phyloP scores from a whole-genome alignment of 1,140 invertebrate species.

The Heliothis subflexa region DNA sequence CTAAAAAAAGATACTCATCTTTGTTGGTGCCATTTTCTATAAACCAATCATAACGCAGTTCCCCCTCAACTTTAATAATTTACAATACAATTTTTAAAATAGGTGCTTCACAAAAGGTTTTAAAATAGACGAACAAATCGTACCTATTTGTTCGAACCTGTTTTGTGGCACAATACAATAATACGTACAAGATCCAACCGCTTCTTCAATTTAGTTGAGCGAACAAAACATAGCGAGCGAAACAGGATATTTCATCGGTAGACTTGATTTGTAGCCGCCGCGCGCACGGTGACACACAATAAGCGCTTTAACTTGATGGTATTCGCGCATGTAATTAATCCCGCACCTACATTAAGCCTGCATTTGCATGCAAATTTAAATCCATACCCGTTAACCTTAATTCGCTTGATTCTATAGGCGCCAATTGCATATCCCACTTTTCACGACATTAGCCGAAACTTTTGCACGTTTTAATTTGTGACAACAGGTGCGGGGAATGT shows the following conservation, averaged over 20 bases:
- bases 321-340: slow-evolving; percentile 41
- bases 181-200: slow-evolving; percentile 16
- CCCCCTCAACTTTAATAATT: background rate
- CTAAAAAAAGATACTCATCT: too few relatives aligned
- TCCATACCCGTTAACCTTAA: slow-evolving; percentile 20
- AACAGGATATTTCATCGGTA: slow-evolving; percentile 35
- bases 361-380: slow-evolving; percentile 38
- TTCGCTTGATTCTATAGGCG: background rate
- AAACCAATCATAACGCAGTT: background rate
- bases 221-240: slow-evolving; percentile 21
- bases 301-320: slow-evolving; percentile 25
- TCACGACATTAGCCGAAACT: background rate
- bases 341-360: slow-evolving; percentile 24
- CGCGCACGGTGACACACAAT: slow-evolving; percentile 13
- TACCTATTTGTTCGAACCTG: slow-evolving; percentile 14
- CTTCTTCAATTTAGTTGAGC: slow-evolving; percentile 25
- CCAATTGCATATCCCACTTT: background rate
- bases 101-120: background rate
- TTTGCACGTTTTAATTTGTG: slow-evolving; percentile 20
- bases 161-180: slow-evolving; percentile 28
- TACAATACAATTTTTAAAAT: background rate
- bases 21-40: background rate
- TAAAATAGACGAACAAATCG: slow-evolving; percentile 20
- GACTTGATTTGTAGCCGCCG: slow-evolving; percentile 16
- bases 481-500: slow-evolving; percentile 29